A percentile compares a stretch with the other conserved stretches of the same genome.
Evolutionary conservation across 2,113 vertebrate genomes (phyloP).

Genomic region (Serinus canaria): DNA sequence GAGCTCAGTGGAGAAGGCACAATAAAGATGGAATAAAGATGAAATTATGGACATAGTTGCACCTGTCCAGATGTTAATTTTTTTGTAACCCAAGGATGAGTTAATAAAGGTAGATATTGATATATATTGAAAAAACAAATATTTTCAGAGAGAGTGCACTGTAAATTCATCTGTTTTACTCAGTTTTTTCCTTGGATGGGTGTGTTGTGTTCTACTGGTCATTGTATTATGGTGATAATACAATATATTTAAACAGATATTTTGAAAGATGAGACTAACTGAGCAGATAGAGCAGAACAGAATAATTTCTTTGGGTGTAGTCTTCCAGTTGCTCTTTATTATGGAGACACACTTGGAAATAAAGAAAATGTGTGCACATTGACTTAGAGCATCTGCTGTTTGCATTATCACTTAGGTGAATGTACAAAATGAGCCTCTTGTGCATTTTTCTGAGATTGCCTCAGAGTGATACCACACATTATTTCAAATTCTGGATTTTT

Average conservation of each 20-base stretch:
- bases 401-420: not conserved
- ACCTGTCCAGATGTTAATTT: not conserved
- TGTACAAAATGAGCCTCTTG: not conserved
- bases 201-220: not conserved
- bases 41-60: not conserved
- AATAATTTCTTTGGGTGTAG: not conserved
- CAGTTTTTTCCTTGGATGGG: not conserved
- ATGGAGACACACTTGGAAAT: not conserved
- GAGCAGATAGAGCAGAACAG: not conserved
- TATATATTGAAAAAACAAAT: not conserved
- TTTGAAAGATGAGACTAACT: not conserved
- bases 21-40: not conserved
- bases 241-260: not conserved
- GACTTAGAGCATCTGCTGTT: not conserved
- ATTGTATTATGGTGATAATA: not conserved
- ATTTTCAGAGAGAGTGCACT: not conserved
- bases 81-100: not conserved
- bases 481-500: not conserved
- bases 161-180: not conserved
- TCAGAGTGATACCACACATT: not conserved
- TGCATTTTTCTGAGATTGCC: not conserved
- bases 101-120: not conserved
- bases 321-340: not conserved
- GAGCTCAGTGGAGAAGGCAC: not conserved
- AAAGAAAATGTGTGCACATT: not conserved